phyloP scores from a whole-genome alignment of 2,113 vertebrate genomes.

The Laticauda laticaudata region DNA sequence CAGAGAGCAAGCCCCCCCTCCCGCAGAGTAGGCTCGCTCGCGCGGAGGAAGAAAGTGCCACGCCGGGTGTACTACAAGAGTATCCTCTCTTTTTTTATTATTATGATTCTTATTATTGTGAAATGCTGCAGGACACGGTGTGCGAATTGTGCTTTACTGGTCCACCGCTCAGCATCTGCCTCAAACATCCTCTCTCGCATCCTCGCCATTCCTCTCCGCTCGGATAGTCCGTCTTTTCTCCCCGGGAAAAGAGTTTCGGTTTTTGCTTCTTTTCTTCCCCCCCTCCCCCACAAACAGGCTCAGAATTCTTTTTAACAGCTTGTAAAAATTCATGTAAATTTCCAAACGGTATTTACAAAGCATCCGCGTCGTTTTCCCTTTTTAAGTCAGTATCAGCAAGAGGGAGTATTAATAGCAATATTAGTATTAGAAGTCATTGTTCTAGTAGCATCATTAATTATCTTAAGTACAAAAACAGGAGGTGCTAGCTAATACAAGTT shows the following conservation, averaged over 20 bases:
- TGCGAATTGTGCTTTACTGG: conserved; percentile 76
- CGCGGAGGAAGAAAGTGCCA: neutral
- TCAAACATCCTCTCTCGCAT: conserved; percentile 41
- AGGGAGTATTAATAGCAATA: neutral
- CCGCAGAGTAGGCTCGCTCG: neutral
- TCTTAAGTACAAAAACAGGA: conserved; percentile 73
- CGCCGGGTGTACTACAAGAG: conserved; percentile 40
- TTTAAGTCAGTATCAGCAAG: neutral
- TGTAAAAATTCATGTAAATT: conserved; percentile 74
- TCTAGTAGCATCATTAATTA: conserved; percentile 5
- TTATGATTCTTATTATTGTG: conserved; percentile 16
- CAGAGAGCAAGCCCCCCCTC: neutral
- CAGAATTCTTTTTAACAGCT: conserved; percentile 67
- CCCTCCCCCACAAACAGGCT: conserved; percentile 72
- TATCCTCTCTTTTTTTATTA: neutral
- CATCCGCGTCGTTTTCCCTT: conserved; percentile 54
- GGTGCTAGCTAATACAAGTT: conserved; percentile 79
- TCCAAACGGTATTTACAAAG: conserved; percentile 81
- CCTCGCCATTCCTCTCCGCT: neutral
- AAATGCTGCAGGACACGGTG: conserved; percentile 57
- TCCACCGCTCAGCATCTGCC: conserved; percentile 74
- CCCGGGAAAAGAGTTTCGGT: conserved; percentile 40
- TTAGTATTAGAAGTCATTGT: neutral
- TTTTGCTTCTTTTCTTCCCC: conserved; percentile 60
- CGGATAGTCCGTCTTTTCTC: neutral